Evolutionary conservation across 2,113 vertebrate genomes (phyloP), one percentile per base, ranked within the genome.

Genomic region (Heterochromis multidens): DNA sequence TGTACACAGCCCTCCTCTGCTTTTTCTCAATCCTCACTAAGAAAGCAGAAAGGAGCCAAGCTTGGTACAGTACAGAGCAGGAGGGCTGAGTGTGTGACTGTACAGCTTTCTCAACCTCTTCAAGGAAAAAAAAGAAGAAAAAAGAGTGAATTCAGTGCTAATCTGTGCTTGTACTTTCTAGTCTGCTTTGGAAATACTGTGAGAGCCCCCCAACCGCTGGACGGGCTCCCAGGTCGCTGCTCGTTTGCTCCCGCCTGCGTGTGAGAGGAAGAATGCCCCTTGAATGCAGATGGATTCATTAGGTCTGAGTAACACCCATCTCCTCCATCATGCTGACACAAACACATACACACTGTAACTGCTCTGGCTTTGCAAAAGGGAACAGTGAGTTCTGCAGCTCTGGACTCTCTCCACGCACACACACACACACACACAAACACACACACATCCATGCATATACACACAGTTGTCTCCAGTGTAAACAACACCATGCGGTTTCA

Each of bases 241-340:
- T 92, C 88, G 80, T 92, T 93, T 91, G 89, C 94, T 94, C 93
- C 94, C 79, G 94, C 92, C 94, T 94, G 91, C 86, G 57, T 92
- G 91, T 65, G 70, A 91, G 84, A 90, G 93, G 87, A 88, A 86
- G 94, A 92, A 94, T 93, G 92, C 90, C 84, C 86, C 88, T 58
- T 96, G 95, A 95, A 96, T 96, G 95, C 95, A 95, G 95, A 96
- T 95, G 91, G 94, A 94, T 94, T 95, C 95, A 94, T 95, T 94
- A 96, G 94, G 92, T 91, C 92, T 94, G 84, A 95, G 94, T 94
- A 94, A 93, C 93, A 93, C 89, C 94, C 94, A 90, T 94, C 90
- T 95, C 94, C 91, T 95, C 93, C 95, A 95, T 95, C 95, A 95
- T 84, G 85, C 91, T 94, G 93, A 93, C 94, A 94, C 89, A 90